Base-by-base conservation (phyloP, 2,888 invertebrate species). In the Achlya flavicornis region DNA sequence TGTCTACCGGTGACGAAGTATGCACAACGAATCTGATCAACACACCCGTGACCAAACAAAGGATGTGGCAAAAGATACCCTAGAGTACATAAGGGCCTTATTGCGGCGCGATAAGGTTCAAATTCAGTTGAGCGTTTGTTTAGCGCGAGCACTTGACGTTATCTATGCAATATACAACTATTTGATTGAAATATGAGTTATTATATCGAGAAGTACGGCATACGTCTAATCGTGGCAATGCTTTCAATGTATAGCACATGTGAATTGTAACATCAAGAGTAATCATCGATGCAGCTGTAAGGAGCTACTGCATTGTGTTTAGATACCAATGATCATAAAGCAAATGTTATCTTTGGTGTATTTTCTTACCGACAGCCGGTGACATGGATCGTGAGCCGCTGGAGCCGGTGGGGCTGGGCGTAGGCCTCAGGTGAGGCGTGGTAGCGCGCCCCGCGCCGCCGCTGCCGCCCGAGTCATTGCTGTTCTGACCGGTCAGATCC, bases 381-480 rank as follows among this genome's bases (percentile, higher is more conserved):
- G 99, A 98, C 97, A 98, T 98, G 94, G 98, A 98, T 94, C 98
- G 96, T 83, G 98, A 98, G 90, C 98, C 97, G 85, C 97, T 97
- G 83, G 97, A 98, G 91, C 98, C 98, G 86, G 98, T 98, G 83
- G 98, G 98, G 86, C 98, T 98, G 80, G 98, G 98, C 87, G 97
- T 98, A 78, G 98, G 98, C 94, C 98, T 96, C 97, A 98, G 88
- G 91, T 94, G 94, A 83, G 93, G 93, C 81, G 93, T 93, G 77
- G 92, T 89, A 79, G 93, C 90, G 89, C 93, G 93, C 76, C 95
- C 95, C 69, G 96, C 96, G 83, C 95, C 95, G 78, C 96, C 95
- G 82, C 96, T 96, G 88, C 97, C 97, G 86, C 96, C 96, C 92
- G 97, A 97, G 92, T 97, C 97, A 95, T 97, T 97, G 95, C 97